Conservation (phyloP, 2,113 vertebrate genomes). For the Petroica traversi region DNA sequence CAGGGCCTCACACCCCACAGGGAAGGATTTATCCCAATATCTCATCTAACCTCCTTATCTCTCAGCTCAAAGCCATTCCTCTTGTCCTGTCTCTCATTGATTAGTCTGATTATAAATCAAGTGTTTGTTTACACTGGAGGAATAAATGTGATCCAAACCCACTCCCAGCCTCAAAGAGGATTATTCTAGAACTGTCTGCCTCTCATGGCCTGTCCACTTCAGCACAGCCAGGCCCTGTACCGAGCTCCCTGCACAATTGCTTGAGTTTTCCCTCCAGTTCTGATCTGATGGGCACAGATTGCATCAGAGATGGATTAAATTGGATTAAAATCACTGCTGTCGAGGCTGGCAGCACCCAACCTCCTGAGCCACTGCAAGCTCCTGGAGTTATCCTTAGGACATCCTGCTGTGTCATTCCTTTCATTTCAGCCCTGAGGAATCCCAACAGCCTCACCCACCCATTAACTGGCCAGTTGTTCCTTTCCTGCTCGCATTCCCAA, state of each 20-base stretch:
- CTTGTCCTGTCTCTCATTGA: not conserved
- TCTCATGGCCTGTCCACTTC: not conserved
- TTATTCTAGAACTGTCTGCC: not conserved
- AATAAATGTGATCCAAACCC: not conserved
- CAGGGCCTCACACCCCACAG: not conserved
- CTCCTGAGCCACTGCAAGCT: not conserved
- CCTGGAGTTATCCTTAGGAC: not conserved
- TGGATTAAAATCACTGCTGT: not conserved
- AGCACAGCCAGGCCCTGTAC: not conserved
- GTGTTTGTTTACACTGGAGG: not conserved
- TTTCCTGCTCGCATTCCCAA: not conserved
- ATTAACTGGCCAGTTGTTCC: not conserved
- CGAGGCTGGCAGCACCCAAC: not conserved
- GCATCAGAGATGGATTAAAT: not conserved
- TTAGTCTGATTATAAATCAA: not conserved
- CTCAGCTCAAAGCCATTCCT: not conserved
- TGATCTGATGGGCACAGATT: not conserved
- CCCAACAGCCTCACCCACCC: not conserved
- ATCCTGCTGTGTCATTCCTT: slow-evolving; percentile 63
- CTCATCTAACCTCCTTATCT: not conserved
- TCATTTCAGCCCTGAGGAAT: not conserved
- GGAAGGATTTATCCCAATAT: not conserved
- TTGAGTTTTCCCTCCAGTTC: not conserved
- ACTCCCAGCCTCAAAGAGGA: not conserved
- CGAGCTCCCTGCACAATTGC: not conserved